Evolutionary conservation across 2,113 vertebrate genomes (phyloP).

Genomic region (Daubentonia madagascariensis): DNA sequence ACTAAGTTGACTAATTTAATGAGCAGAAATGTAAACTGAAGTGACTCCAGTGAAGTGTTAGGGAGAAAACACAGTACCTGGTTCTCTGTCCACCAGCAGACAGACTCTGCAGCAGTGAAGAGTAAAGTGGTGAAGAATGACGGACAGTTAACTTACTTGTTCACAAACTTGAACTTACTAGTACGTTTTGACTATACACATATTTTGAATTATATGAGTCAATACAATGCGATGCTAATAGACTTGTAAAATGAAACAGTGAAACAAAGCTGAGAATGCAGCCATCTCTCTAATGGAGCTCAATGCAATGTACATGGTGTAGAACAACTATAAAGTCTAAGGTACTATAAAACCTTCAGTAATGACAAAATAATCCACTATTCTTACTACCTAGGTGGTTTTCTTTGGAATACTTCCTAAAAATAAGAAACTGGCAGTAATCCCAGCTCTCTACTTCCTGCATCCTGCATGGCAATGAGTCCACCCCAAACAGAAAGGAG

Average conservation of each 20-base stretch:
- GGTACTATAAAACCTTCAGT: not conserved
- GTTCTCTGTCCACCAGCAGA: conserved; percentile 74
- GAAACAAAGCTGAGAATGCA: not conserved
- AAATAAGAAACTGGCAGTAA: accelerated
- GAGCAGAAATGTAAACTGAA: not conserved
- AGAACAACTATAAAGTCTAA: accelerated
- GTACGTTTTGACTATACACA: accelerated
- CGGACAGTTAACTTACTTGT: conserved; percentile 16
- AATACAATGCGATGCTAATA: accelerated
- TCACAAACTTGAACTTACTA: not conserved
- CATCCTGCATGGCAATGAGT: accelerated
- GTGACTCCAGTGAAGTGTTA: not conserved
- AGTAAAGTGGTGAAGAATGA: conserved; percentile 76
- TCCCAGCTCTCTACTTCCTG: not conserved
- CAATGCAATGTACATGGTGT: accelerated
- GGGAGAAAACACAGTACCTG: conserved; percentile 78
- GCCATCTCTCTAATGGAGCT: not conserved
- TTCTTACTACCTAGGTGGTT: not conserved
- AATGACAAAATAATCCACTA: not conserved
- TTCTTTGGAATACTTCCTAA: not conserved
- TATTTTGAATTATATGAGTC: not conserved
- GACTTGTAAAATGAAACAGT: not conserved
- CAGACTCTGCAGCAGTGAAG: conserved; percentile 77
- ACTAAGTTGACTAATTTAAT: not conserved
- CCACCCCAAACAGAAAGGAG: not conserved